phyloP scores from a whole-genome alignment of 2,113 vertebrate genomes.

The Tapirus terrestris region DNA sequence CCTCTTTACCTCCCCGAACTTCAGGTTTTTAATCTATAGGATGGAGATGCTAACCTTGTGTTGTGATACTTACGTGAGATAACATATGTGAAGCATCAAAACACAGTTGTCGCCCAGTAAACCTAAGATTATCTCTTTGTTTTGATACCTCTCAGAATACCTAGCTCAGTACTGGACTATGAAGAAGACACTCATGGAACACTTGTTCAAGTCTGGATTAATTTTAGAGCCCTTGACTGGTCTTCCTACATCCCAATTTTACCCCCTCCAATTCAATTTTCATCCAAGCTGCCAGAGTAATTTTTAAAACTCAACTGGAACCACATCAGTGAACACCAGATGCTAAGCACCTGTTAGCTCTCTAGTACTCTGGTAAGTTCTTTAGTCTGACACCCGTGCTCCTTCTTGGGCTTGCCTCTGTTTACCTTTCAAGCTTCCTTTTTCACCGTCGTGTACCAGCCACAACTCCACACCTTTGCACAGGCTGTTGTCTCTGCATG shows the following conservation, averaged over 20 bases:
- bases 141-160: background rate
- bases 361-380: background rate
- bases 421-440: background rate
- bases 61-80: background rate
- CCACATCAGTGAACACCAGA: rapidly evolving
- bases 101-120: background rate
- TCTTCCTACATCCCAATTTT: background rate
- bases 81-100: background rate
- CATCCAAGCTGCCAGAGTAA: background rate
- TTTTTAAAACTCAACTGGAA: background rate
- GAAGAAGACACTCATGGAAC: background rate
- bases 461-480: background rate
- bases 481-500: background rate
- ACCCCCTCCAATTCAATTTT: background rate
- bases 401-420: background rate
- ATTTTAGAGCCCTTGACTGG: background rate
- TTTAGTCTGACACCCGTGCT: background rate
- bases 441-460: rapidly evolving
- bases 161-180: background rate
- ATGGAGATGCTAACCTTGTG: background rate
- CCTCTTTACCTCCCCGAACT: background rate
- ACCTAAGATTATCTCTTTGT: background rate
- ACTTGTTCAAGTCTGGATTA: background rate
- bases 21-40: background rate
- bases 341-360: background rate